Conservation (phyloP, 2,113 vertebrate genomes). For the Cyphomyrus plagiostoma region DNA sequence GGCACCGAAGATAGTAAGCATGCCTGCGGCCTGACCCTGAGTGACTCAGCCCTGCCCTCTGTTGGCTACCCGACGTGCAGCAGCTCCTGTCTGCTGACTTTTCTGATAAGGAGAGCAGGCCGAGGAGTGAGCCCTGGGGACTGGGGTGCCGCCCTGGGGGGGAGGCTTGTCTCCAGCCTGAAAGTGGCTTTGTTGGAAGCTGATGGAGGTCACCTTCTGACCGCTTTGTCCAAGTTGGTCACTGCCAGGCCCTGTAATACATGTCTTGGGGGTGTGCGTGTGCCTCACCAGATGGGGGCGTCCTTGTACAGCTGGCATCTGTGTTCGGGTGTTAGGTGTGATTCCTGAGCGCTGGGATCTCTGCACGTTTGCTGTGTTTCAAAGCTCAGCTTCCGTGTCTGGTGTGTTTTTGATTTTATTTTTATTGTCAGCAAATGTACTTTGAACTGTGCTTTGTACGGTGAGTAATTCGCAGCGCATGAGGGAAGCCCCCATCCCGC, state of each 20-base stretch:
- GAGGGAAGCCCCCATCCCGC: constrained; percentile 11
- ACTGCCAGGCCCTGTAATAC: not conserved
- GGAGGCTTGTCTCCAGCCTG: not conserved
- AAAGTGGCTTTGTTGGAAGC: not conserved
- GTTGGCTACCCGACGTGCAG: too few species aligned
- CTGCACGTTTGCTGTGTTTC: not conserved
- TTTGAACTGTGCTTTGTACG: constrained; percentile 36
- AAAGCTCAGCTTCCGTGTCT: not conserved
- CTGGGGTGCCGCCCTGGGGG: not conserved
- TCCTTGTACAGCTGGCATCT: not conserved
- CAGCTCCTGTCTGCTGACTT: not conserved
- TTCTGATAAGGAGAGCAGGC: not conserved
- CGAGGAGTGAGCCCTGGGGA: not conserved
- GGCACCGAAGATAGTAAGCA: not conserved
- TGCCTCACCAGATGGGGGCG: not conserved
- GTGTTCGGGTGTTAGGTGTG: not conserved
- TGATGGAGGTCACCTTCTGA: not conserved
- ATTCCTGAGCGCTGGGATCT: not conserved
- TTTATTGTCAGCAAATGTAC: constrained; percentile 30
- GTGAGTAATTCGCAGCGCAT: constrained; percentile 34
- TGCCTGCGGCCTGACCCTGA: not conserved
- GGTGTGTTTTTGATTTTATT: constrained; percentile 5
- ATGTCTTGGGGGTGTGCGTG: not conserved
- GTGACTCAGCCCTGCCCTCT: not conserved
- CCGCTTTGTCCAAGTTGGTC: not conserved